Percentiles rank a stretch among this genome's conserved stretches.
Conservation (phyloP, 2,113 vertebrate genomes). For the Odontesthes bonariensis region DNA sequence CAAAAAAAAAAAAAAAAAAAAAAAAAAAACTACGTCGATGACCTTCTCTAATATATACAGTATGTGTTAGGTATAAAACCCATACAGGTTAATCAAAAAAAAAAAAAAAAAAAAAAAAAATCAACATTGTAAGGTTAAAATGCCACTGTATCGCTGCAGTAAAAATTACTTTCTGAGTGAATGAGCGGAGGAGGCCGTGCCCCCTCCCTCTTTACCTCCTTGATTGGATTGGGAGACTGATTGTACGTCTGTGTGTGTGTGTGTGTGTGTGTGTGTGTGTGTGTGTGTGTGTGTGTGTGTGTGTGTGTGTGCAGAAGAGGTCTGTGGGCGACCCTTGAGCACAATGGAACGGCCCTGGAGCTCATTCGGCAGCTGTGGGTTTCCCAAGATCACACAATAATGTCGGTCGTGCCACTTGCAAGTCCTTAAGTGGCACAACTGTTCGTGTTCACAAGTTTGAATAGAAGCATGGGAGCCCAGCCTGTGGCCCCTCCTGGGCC, state of each 20-base stretch:
- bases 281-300: conserved; percentile 51
- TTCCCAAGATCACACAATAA: conserved; percentile 90
- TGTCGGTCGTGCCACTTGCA: conserved; percentile 81
- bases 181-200: conserved; percentile 54
- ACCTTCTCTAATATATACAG: background rate
- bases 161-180: conserved; percentile 64
- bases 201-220: conserved; percentile 57
- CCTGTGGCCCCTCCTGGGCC: conserved; percentile 67
- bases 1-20: background rate
- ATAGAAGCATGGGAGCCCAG: conserved; percentile 71
- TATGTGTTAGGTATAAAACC: background rate
- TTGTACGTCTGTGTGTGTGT: conserved; percentile 4
- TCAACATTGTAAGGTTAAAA: conserved; percentile 19
- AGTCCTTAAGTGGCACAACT: conserved; percentile 80
- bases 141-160: conserved; percentile 41
- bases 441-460: conserved; percentile 83
- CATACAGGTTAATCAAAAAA: too few species aligned
- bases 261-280: too few species aligned
- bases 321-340: conserved; percentile 74
- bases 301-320: conserved; percentile 73
- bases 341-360: conserved; percentile 80
- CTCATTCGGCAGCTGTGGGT: conserved; percentile 87
- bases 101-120: conserved; percentile 12
- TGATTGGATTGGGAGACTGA: conserved; percentile 71
- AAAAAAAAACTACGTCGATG: background rate